Base-by-base conservation (phyloP, 92 coral and sea anemone species). In the Muricea muricata region DNA sequence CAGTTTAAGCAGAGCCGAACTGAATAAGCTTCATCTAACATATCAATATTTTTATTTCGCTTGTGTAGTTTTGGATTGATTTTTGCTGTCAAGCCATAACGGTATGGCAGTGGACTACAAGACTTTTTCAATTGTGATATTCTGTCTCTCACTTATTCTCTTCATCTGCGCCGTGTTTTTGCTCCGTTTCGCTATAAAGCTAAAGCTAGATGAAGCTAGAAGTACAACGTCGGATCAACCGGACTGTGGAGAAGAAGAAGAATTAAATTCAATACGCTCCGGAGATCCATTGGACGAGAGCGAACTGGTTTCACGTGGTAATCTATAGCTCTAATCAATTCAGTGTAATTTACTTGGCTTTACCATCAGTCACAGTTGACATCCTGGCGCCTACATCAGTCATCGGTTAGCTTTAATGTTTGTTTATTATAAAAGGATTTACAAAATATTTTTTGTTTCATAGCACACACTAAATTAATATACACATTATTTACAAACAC, bases 201-300 rank as follows among this genome's bases (percentile, higher is more conserved):
- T 71, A n/a, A n/a, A n/a, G n/a, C n/a, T n/a, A n/a, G n/a, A n/a
- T n/a, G n/a, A n/a, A n/a, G n/a, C n/a, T n/a, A n/a, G n/a, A n/a
- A n/a, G n/a, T n/a, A n/a, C n/a, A n/a, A n/a, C n/a, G n/a, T n/a
- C n/a, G n/a, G 55, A 37, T 50, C 28, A 17, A 5, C 30, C 47
- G n/a, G 78, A 13, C 0, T 0, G 15, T 15, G 25, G 29, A 40
- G 55, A 71, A 71, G 52, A n/a, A 28, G 78, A 30, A 15, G 25
- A 68, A 0, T 41, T 20, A 25, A n/a, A 50, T n/a, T 42, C 78
- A 1, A 42, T 14, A 18, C 55, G 42, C 7, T 71, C 78, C 20
- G 78, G 78, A 10, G 42, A 71, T 39, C 78, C 78, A 26, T 34
- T 71, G 33, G 78, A 71, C 3, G 52, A 40, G 20, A 39, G 8